Percentiles rank a stretch among this genome's conserved stretches.
phyloP scores from a whole-genome alignment of 2,113 vertebrate species.

The Chamaea fasciata region DNA sequence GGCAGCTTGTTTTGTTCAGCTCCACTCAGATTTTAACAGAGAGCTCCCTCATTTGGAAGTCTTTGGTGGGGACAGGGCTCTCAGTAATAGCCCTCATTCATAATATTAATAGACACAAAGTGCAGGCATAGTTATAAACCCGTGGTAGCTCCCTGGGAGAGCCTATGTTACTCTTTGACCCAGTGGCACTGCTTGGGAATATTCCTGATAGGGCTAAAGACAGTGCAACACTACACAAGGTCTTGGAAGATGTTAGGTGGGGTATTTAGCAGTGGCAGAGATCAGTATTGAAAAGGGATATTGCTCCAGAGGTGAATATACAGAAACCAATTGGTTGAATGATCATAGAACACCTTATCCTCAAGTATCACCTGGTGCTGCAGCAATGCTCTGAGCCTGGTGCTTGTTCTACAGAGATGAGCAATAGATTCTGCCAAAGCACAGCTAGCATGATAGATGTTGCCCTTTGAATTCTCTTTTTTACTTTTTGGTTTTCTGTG shows the following conservation, averaged over 20 bases:
- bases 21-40: not conserved
- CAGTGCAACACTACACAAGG: not conserved
- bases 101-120: not conserved
- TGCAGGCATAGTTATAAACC: not conserved
- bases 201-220: not conserved
- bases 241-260: not conserved
- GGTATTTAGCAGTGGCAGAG: not conserved
- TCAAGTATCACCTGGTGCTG: not conserved
- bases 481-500: not conserved
- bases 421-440: not conserved
- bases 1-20: not conserved
- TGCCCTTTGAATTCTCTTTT: not conserved
- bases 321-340: not conserved
- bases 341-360: not conserved
- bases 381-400: fast-evolving
- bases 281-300: not conserved
- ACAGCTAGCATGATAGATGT: not conserved
- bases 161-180: not conserved
- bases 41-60: not conserved
- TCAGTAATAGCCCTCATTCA: not conserved
- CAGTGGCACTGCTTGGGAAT: not conserved
- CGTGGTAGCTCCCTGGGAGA: not conserved
- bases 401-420: not conserved
- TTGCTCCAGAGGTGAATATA: not conserved
- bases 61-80: not conserved